These are phyloP conservation scores for Latrodectus elegans DNA, from an alignment of 2,888 invertebrate species.

Conservation along the genomic window DNA sequence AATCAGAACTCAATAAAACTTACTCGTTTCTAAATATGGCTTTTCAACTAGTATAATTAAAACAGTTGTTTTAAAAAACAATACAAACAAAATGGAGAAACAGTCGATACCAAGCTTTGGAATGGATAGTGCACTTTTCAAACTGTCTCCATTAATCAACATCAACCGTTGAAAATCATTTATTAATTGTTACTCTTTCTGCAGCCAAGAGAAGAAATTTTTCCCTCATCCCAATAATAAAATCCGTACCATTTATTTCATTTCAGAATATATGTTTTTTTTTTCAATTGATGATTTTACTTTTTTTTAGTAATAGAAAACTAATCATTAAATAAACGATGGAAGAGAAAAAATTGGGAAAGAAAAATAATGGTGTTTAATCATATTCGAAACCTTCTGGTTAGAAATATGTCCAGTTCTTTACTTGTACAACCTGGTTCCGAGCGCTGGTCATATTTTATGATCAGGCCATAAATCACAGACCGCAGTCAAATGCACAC, in stretches of 20 bases:
- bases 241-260: constrained; percentile 41
- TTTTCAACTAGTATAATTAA: constrained; percentile 40
- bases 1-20: constrained; percentile 42
- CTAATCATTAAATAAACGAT: constrained; percentile 49
- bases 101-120: constrained; percentile 51
- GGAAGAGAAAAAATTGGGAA: neutral
- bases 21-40: constrained; percentile 1
- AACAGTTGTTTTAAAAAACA: constrained; percentile 19
- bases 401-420: constrained; percentile 51
- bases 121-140: constrained; percentile 39
- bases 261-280: constrained; percentile 8
- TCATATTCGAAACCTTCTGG: constrained; percentile 63
- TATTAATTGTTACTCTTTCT: constrained; percentile 35
- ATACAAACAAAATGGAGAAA: constrained; percentile 19
- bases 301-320: constrained; percentile 15
- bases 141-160: constrained; percentile 50
- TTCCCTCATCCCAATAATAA: constrained; percentile 42
- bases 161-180: constrained; percentile 37
- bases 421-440: constrained; percentile 46
- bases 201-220: neutral
- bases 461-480: constrained; percentile 42
- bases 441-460: constrained; percentile 37
- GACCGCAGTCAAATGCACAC: constrained; percentile 49
- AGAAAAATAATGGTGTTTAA: constrained; percentile 55
- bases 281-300: neutral